Percentiles rank a stretch among this genome's conserved stretches.
Evolutionary conservation across 1,140 invertebrate genomes (phyloP).

Genomic region (Druon quercuslanigerum): DNA sequence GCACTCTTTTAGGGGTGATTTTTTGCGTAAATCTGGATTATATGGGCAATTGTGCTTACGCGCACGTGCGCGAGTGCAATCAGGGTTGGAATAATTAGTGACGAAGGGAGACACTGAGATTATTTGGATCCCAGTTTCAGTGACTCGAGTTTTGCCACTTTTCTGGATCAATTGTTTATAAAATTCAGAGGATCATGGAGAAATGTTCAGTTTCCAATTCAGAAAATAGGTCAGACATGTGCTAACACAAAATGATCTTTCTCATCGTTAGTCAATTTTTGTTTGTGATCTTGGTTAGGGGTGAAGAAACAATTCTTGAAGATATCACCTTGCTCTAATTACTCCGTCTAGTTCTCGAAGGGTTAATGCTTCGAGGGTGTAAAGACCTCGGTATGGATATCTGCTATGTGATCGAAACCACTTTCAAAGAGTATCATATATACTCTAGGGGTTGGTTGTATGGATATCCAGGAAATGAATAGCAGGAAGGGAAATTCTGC

Average conservation of each 20-base stretch:
- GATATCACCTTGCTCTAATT: slow-evolving; percentile 9
- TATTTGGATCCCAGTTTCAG: slow-evolving; percentile 12
- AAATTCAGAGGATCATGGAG: too few relatives aligned
- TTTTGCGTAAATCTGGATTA: slow-evolving; percentile 5
- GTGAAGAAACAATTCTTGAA: neutral
- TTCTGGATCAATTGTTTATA: neutral
- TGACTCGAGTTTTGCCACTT: neutral
- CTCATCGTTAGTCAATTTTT: too few relatives aligned
- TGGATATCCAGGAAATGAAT: neutral
- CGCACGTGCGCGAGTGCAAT: slow-evolving; percentile 19
- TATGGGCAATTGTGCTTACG: neutral
- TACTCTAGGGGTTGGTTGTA: neutral
- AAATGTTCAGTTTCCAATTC: too few relatives aligned
- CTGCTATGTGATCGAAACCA: slow-evolving; percentile 1
- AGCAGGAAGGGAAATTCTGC: neutral
- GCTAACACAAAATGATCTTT: too few relatives aligned
- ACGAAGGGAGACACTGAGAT: neutral
- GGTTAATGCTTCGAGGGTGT: slow-evolving; percentile 25
- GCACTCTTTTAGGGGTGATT: slow-evolving; percentile 1
- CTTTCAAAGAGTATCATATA: slow-evolving; percentile 18
- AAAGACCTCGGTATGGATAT: slow-evolving; percentile 14
- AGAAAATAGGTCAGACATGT: too few relatives aligned
- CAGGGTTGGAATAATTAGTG: slow-evolving; percentile 22
- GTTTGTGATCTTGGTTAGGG: too few relatives aligned
- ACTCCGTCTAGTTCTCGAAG: neutral